These are phyloP conservation scores for Scortum barcoo DNA, from an alignment of 2,113 vertebrate species.

Conservation along the genomic window DNA sequence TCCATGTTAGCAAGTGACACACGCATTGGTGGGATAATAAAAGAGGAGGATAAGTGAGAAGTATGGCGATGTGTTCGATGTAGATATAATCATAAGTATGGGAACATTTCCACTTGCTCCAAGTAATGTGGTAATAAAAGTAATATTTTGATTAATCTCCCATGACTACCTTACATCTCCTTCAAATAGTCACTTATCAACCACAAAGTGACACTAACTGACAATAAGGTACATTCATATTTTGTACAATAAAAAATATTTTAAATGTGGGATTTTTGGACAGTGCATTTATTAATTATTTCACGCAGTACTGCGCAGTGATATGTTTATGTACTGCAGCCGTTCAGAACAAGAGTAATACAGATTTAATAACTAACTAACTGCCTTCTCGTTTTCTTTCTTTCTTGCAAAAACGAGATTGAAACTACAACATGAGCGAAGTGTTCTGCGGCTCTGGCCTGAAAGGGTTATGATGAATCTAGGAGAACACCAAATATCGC, in stretches of 20 bases:
- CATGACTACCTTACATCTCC: background rate
- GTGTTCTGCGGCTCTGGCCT: background rate
- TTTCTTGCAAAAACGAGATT: background rate
- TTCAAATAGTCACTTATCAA: background rate
- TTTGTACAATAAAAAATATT: background rate
- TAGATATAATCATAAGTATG: background rate
- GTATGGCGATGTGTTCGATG: background rate
- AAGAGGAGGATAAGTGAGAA: background rate
- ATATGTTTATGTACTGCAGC: background rate
- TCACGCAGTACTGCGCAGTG: background rate
- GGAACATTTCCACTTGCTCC: background rate
- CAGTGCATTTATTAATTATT: background rate
- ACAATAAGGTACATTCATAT: background rate
- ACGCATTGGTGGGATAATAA: background rate
- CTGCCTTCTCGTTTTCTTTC: background rate
- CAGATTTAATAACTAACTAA: background rate
- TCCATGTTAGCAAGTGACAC: background rate
- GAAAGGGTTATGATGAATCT: background rate
- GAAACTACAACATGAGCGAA: background rate
- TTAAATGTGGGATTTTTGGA: background rate
- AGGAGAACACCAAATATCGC: too few relatives aligned
- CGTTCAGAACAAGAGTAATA: background rate
- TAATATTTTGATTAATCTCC: background rate
- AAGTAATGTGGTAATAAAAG: background rate
- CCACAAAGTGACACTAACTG: background rate